Evolutionary conservation across 2,113 vertebrate genomes (phyloP), one percentile per base, ranked within the genome.

Genomic region (Hemichromis elongatus): DNA sequence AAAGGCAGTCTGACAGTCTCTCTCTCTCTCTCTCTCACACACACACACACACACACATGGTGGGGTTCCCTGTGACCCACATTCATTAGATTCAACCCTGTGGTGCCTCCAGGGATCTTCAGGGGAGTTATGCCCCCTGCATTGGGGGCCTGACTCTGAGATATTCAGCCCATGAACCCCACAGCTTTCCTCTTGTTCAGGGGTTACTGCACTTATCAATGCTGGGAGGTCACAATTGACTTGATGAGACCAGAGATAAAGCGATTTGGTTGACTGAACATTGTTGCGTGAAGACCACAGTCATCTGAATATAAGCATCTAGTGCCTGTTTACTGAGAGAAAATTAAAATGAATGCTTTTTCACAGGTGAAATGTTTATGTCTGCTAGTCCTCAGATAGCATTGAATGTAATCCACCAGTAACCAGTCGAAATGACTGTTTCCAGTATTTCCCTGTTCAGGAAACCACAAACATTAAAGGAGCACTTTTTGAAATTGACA

Each of bases 1-100:
- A 87, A 93, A 92, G 92, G 93, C 91, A 89, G 92, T 94, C 88
- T 94, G 90, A 84, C 83, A 84, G 81, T 82, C 19, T 75, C 78
- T 52, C 66, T 90, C 83, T 85, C 84, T 75, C 35, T 35, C 35
- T 35, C 8, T 59, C 14, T 9, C 28, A 68, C 10, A 63, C 52
- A 82, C 77, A 66, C 6, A 12, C 42, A 68, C 52, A 81, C 37
- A 57, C 50, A 68, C 13, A 57, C 21, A 83, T 1, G 21, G 85
- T 68, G 79, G 75, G 77, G 68, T 79, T 92, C 84, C 35, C 63
- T 86, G 88, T 94, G 93, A 94, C 94, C 92, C 94, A 94, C 86
- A 94, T 95, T 92, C 86, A 92, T 88, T 80, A 90, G 89, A 84
- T 75, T 78, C 50, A 73, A 26, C 61, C 87, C 87, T 16, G 42